phyloP scores from a whole-genome alignment of 2,113 vertebrate species.

The Acanthochromis polyacanthus region DNA sequence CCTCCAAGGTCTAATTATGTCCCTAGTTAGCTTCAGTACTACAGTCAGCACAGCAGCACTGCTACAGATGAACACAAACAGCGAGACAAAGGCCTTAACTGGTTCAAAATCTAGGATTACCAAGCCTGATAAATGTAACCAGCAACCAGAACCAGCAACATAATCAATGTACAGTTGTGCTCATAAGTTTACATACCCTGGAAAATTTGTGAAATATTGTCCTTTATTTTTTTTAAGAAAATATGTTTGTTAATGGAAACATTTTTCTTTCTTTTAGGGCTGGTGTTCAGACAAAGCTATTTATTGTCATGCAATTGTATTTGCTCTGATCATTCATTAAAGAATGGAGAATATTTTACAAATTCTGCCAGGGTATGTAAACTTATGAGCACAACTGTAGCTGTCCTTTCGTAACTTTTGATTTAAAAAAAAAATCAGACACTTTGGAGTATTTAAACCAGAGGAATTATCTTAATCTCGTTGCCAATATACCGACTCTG shows the following conservation, averaged over 20 bases:
- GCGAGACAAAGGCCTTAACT: neutral
- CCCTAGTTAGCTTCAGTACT: conserved; percentile 7
- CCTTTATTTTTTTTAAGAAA: too few species aligned
- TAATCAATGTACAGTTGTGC: too few species aligned
- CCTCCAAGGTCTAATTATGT: neutral
- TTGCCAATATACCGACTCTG: conserved; percentile 45
- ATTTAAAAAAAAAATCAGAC: conserved; percentile 22
- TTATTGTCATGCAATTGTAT: too few species aligned
- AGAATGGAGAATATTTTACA: too few species aligned
- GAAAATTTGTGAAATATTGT: too few species aligned
- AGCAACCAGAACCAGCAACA: neutral
- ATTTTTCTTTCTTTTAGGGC: too few species aligned
- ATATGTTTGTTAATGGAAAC: too few species aligned
- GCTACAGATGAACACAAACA: conserved; percentile 9
- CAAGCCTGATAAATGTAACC: neutral
- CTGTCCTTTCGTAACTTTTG: neutral
- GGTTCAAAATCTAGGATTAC: neutral
- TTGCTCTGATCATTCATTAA: too few species aligned
- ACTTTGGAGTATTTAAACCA: conserved; percentile 33
- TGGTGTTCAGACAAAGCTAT: too few species aligned
- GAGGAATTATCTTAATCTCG: conserved; percentile 37
- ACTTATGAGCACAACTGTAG: too few species aligned
- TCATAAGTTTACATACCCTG: too few species aligned
- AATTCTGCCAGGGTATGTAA: too few species aligned
- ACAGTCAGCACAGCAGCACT: conserved; percentile 4